A percentile compares a stretch with the other conserved stretches of the same genome.
Conservation (phyloP, 2,888 invertebrate species). For the Aproaerema taeniolella region DNA sequence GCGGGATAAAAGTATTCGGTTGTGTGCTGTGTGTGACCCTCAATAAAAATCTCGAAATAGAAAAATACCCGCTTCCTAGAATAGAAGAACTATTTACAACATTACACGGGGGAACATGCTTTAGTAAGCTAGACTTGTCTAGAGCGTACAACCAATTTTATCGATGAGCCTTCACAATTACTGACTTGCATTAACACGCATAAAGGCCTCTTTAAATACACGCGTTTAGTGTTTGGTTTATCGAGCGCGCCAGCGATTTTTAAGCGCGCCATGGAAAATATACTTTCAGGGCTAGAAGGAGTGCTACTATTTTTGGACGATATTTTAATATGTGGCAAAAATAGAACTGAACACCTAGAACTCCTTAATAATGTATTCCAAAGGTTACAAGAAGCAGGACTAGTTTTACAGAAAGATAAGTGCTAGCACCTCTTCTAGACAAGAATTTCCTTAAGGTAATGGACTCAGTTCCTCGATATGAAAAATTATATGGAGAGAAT, state of each 20-base stretch:
- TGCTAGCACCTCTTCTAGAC: no score
- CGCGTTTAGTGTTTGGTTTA: neutral
- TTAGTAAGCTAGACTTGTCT: constrained; percentile 1
- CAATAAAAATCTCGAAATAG: neutral
- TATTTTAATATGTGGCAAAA: neutral
- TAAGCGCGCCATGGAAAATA: constrained; percentile 1
- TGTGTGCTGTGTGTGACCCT: neutral
- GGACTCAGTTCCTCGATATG: no score
- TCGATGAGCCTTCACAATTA: neutral
- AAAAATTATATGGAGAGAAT: no score
- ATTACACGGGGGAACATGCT: neutral
- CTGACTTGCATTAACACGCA: constrained; percentile 2
- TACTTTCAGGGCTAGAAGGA: constrained; percentile 1
- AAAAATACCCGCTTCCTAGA: constrained; percentile 3
- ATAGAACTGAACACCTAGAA: neutral
- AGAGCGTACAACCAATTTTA: neutral
- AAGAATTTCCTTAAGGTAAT: no score
- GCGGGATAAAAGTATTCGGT: neutral
- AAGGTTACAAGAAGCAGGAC: constrained; percentile 1
- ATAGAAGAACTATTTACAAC: neutral
- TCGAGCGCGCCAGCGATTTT: neutral
- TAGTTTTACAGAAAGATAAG: constrained; percentile 10
- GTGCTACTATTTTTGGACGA: constrained; percentile 1
- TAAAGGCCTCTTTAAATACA: neutral
- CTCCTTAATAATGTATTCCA: neutral